Conservation (phyloP, 2,113 vertebrate genomes). For the Callorhinus ursinus region DNA sequence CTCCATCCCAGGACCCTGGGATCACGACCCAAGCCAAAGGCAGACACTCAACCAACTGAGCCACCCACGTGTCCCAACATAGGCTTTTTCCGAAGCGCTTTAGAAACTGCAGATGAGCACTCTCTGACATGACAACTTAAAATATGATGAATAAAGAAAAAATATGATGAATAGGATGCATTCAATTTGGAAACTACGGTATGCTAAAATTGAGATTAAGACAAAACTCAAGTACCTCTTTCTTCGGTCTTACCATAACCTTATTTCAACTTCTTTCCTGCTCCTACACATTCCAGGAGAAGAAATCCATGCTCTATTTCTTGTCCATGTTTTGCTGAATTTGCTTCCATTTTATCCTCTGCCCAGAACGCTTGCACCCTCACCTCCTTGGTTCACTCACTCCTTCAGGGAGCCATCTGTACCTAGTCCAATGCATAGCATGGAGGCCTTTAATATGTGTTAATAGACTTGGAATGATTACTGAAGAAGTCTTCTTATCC, state of each 20-base stretch:
- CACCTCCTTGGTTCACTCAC: not conserved
- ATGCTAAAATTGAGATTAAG: not conserved
- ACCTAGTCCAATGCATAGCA: not conserved
- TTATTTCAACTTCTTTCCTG: not conserved
- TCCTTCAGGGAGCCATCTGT: not conserved
- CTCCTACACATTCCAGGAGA: not conserved
- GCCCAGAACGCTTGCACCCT: not conserved
- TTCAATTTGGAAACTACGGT: not conserved
- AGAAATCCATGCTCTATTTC: not conserved
- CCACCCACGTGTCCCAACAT: no score
- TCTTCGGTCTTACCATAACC: not conserved
- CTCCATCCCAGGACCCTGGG: no score
- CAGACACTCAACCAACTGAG: no score
- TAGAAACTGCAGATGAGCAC: not conserved
- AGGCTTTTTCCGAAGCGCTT: not conserved
- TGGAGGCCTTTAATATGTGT: not conserved
- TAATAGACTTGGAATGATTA: not conserved
- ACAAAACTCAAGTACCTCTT: conserved; percentile 6
- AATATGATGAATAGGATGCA: not conserved
- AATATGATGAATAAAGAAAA: not conserved
- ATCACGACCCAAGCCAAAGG: no score
- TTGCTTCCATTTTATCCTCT: not conserved
- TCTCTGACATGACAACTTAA: not conserved
- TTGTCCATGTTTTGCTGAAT: not conserved
- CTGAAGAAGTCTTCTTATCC: not conserved